These are phyloP conservation scores for Ethmia dodecea DNA, from an alignment of 2,888 invertebrate species.

Conservation along the genomic window DNA sequence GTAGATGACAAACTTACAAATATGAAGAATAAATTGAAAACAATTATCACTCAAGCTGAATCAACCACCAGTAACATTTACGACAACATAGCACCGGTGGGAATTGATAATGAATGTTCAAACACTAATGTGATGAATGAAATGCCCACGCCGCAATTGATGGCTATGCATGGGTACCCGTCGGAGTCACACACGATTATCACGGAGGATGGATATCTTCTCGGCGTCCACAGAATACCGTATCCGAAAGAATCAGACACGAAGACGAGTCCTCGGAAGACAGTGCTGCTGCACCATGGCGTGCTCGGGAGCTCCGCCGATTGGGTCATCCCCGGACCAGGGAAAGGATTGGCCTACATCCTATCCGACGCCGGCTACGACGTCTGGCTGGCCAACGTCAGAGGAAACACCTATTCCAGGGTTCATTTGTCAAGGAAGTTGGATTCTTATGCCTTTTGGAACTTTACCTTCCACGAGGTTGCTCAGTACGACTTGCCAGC, in stretches of 20 bases:
- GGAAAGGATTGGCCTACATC: constrained; percentile 80
- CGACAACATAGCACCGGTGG: constrained; percentile 43
- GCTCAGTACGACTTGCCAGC: constrained; percentile 92
- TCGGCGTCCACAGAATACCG: constrained; percentile 90
- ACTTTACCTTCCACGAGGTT: constrained; percentile 92
- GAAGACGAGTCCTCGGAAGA: constrained; percentile 43
- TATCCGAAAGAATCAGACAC: constrained; percentile 56
- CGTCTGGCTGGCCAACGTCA: constrained; percentile 90
- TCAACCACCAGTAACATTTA: constrained; percentile 33
- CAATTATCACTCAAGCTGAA: constrained; percentile 39
- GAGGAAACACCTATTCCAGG: constrained; percentile 88
- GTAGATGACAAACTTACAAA: too few species aligned
- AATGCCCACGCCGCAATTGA: constrained; percentile 62
- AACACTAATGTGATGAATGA: constrained; percentile 48
- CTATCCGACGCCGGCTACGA: constrained; percentile 84
- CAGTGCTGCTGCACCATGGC: constrained; percentile 88
- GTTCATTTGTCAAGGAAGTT: constrained; percentile 76
- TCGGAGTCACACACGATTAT: constrained; percentile 83
- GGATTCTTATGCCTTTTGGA: constrained; percentile 82
- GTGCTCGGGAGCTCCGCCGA: constrained; percentile 86
- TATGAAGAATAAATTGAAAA: too few species aligned
- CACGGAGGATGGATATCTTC: constrained; percentile 90
- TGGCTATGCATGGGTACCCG: constrained; percentile 79
- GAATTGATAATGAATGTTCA: constrained; percentile 16
- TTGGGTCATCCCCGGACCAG: constrained; percentile 84